Evolutionary conservation across 2,888 invertebrate genomes (phyloP), one percentile per base, ranked within the genome.

Genomic region (Mythimna albipuncta): DNA sequence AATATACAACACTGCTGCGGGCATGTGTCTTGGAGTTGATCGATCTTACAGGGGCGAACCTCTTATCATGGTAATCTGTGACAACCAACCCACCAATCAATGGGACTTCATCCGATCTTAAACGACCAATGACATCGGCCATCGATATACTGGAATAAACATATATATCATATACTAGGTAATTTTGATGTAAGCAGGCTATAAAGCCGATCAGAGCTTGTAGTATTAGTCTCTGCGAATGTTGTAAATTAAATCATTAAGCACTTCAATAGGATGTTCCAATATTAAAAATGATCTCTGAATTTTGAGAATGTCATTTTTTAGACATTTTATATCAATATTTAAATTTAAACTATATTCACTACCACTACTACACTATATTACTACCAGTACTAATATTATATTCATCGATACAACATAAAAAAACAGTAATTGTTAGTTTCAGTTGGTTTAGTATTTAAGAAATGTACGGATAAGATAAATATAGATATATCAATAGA

Each of bases 1-100:
- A 0, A 97, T 99, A 61, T 99, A 99, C 93, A 99, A 98, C 90
- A 97, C 98, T 86, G 99, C 99, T 26, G 97, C 98, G 9, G 99
- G 99, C 0, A 98, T 98, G 82, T 99, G 99, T 89, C 93, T 99
- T 47, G 98, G 98, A 21, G 98, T 95, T 0, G 95, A 96, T 13
- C 90, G 94, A 0, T 87, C 92, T 0, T 90, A 90, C 69, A 88
- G 94, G 2, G 87, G 88, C 1, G 95, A 96, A 69, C 91, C 92
- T 0, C 57, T 96, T 2, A 87, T 95, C 0, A 93, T 96, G 94
- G 95, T 95, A 0, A 96, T 96, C 6, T 96, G 96, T 82, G 91
- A 95, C 85, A 94, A 91, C 80, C 91, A 92, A 35, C 87, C 91
- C 0, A 93, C 90, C 2, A 96, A 96, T 84, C 94, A 96, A 69